These are phyloP conservation scores for Ptychochromis oligacanthus DNA, from an alignment of 2,113 vertebrate genomes.

Conservation along the genomic window DNA sequence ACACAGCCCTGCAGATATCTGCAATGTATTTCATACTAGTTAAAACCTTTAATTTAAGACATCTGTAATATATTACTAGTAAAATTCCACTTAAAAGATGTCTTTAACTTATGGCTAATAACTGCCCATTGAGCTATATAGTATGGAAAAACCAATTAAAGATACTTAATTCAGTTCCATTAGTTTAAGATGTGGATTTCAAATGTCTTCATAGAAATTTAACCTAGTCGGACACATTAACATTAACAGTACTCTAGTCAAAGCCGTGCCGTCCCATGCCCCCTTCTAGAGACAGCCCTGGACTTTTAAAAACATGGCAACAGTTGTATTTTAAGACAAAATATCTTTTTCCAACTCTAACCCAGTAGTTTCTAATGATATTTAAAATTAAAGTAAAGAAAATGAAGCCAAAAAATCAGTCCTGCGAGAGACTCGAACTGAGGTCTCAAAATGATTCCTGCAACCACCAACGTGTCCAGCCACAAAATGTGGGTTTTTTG, in stretches of 20 bases:
- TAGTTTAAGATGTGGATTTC: too few species aligned
- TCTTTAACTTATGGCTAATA: too few species aligned
- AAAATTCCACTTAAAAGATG: too few species aligned
- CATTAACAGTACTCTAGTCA: too few species aligned
- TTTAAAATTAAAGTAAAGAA: neutral
- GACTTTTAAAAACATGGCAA: neutral
- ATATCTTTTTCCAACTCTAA: neutral
- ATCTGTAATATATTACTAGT: too few species aligned
- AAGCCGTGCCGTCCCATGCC: fast-evolving
- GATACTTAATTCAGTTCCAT: too few species aligned
- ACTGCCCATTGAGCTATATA: too few species aligned
- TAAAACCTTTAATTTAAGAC: fast-evolving
- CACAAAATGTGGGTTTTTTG: neutral
- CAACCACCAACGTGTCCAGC: neutral
- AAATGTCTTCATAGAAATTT: too few species aligned
- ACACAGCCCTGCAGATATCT: neutral
- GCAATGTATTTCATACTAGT: neutral
- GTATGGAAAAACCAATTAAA: too few species aligned
- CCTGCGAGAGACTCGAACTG: too few species aligned
- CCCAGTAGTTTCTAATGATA: neutral
- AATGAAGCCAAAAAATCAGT: neutral
- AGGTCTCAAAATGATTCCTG: too few species aligned
- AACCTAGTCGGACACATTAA: too few species aligned
- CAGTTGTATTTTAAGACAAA: neutral
- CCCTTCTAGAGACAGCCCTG: neutral